Evolutionary conservation across 2,797 vertebrate species (phyloP).

Genomic region (Sylvilagus floridanus): DNA sequence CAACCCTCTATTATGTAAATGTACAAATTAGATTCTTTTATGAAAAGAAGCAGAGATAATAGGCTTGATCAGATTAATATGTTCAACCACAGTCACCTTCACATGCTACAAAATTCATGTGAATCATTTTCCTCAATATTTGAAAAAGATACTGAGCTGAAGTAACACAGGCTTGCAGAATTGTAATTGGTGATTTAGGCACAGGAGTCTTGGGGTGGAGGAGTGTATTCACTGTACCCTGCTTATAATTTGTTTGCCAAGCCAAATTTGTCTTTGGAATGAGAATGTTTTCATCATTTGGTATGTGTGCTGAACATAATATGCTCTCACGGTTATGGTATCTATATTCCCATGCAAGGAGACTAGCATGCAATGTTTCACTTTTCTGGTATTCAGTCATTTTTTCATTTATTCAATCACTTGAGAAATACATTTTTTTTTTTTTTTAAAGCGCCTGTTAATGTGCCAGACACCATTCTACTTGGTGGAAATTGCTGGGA

Average conservation of each 20-base stretch:
- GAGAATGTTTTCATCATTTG: conserved; percentile 8
- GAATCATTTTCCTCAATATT: conserved; percentile 29
- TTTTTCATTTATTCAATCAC: conserved; percentile 1
- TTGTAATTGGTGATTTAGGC: neutral
- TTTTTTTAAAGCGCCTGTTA: neutral
- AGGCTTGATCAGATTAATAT: neutral
- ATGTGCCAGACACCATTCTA: neutral
- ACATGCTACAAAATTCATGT: conserved; percentile 46
- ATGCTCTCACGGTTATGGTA: neutral
- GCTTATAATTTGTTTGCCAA: conserved; percentile 35
- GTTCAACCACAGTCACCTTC: neutral
- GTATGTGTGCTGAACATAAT: neutral
- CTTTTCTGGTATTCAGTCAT: conserved; percentile 37
- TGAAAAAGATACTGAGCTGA: neutral
- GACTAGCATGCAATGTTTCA: neutral
- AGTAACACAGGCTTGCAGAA: neutral
- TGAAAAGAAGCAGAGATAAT: conserved; percentile 39
- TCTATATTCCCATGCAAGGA: neutral
- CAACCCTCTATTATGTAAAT: neutral
- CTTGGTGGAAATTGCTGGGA: neutral
- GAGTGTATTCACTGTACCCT: neutral
- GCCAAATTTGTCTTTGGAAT: conserved; percentile 48
- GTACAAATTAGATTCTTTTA: conserved; percentile 37
- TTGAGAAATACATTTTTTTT: conserved; percentile 9
- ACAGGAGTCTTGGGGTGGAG: neutral